phyloP scores from a whole-genome alignment of 1,140 invertebrate species.

The Drosophila sulfurigaster region DNA sequence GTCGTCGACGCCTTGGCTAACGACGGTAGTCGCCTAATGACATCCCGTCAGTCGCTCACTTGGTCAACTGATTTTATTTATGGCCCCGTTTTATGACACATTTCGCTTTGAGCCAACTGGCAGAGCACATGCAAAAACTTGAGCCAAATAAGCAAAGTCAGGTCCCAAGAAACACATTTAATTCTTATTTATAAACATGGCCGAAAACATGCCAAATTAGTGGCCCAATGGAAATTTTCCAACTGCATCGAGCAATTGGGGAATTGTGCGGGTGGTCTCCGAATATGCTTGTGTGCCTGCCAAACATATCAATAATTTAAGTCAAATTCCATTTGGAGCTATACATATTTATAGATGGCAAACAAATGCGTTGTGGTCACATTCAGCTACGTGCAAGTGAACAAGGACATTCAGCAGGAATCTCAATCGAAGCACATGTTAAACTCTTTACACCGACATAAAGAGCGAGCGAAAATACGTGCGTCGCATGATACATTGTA shows the following conservation, averaged over 20 bases:
- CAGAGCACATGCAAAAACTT: slow-evolving; percentile 51
- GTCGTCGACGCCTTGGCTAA: slow-evolving; percentile 19
- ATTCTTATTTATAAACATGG: slow-evolving; percentile 32
- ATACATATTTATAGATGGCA: slow-evolving; percentile 56
- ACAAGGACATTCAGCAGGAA: slow-evolving; percentile 14
- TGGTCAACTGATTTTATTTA: slow-evolving; percentile 69
- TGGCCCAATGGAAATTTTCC: slow-evolving; percentile 4
- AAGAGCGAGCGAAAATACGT: slow-evolving; percentile 75
- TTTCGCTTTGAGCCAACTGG: slow-evolving; percentile 42
- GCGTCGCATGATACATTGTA: slow-evolving; percentile 73
- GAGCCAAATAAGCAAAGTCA: slow-evolving; percentile 25
- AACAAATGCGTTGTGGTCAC: slow-evolving; percentile 58
- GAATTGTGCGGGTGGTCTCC: background rate
- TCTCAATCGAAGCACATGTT: slow-evolving; percentile 69
- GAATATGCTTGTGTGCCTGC: slow-evolving; percentile 11
- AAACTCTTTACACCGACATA: slow-evolving; percentile 82
- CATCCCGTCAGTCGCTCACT: slow-evolving; percentile 40
- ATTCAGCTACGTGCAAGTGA: slow-evolving; percentile 19
- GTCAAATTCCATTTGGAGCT: slow-evolving; percentile 60
- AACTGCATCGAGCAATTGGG: background rate
- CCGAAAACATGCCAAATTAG: slow-evolving; percentile 26
- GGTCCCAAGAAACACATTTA: slow-evolving; percentile 11
- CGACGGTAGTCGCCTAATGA: slow-evolving; percentile 52
- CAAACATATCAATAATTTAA: slow-evolving; percentile 62
- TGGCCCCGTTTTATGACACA: slow-evolving; percentile 72